These are phyloP conservation scores for Lasioglossum albipes DNA, from an alignment of 1,140 invertebrate genomes.

Conservation along the genomic window DNA sequence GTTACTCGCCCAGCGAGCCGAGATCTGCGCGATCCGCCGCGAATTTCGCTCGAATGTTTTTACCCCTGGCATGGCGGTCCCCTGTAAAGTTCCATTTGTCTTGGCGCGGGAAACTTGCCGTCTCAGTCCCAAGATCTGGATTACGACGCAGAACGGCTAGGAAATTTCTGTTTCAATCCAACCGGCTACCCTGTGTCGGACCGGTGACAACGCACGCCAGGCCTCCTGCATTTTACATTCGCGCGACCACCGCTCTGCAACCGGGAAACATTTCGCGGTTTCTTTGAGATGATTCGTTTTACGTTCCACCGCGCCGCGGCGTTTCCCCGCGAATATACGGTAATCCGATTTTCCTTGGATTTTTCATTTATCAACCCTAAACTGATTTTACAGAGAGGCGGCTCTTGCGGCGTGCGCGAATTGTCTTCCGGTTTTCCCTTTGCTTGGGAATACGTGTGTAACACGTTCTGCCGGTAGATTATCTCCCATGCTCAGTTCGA, in stretches of 20 bases:
- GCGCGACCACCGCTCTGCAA: background rate
- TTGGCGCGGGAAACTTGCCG: background rate
- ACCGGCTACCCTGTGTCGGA: background rate
- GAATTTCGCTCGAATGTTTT: slow-evolving; percentile 21
- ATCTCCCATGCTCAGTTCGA: no score
- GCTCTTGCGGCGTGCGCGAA: no score
- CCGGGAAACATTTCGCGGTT: no score
- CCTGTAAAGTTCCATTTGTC: slow-evolving; percentile 26
- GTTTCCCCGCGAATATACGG: no score
- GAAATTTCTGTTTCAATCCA: slow-evolving; percentile 1
- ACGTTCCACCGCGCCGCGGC: no score
- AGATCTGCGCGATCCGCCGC: slow-evolving; percentile 12
- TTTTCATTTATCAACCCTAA: no score
- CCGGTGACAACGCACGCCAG: background rate
- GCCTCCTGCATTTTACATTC: background rate
- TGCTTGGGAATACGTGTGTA: no score
- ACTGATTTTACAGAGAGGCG: no score
- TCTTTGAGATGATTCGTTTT: no score
- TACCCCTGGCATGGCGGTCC: background rate
- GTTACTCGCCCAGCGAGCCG: background rate
- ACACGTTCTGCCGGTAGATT: no score
- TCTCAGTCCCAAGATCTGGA: background rate
- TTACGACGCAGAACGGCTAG: background rate
- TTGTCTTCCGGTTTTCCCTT: no score
- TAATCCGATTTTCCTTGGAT: no score